Evolutionary conservation across 1,140 invertebrate genomes (phyloP).

Genomic region (Drosophila seguyi): DNA sequence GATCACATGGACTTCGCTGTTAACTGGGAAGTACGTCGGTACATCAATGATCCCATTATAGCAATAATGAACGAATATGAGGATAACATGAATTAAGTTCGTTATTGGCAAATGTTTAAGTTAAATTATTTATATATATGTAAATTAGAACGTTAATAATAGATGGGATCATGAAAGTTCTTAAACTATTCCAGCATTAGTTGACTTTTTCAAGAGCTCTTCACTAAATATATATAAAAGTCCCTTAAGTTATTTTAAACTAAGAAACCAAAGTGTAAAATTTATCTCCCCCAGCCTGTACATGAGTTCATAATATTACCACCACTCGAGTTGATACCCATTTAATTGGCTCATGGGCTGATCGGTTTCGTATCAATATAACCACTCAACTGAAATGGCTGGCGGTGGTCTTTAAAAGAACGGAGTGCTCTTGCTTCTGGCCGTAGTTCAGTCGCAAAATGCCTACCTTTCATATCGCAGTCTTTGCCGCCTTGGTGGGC

Average conservation of each 20-base stretch:
- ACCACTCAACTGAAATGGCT: slow-evolving; percentile 1
- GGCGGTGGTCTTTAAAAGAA: slow-evolving; percentile 15
- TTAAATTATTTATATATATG: neutral
- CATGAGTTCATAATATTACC: neutral
- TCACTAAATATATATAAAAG: neutral
- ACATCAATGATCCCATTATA: slow-evolving; percentile 84
- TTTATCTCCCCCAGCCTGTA: neutral
- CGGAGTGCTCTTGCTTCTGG: neutral
- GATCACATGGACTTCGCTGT: slow-evolving; percentile 82
- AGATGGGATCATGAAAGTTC: neutral
- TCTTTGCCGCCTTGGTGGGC: neutral
- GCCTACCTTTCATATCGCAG: neutral
- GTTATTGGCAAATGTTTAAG: neutral
- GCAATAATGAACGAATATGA: slow-evolving; percentile 84
- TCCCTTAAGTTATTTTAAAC: no score
- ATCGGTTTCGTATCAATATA: slow-evolving; percentile 29
- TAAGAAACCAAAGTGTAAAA: neutral
- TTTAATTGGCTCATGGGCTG: slow-evolving; percentile 16
- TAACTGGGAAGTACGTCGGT: slow-evolving; percentile 82
- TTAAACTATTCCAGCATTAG: neutral
- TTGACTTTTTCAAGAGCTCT: neutral
- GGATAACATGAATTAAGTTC: neutral
- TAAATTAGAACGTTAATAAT: neutral
- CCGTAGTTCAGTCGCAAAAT: slow-evolving; percentile 33
- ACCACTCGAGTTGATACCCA: slow-evolving; percentile 14